Evolutionary conservation across 2,888 invertebrate genomes (phyloP), one percentile per base, ranked within the genome.

Genomic region (Meloe dianella): DNA sequence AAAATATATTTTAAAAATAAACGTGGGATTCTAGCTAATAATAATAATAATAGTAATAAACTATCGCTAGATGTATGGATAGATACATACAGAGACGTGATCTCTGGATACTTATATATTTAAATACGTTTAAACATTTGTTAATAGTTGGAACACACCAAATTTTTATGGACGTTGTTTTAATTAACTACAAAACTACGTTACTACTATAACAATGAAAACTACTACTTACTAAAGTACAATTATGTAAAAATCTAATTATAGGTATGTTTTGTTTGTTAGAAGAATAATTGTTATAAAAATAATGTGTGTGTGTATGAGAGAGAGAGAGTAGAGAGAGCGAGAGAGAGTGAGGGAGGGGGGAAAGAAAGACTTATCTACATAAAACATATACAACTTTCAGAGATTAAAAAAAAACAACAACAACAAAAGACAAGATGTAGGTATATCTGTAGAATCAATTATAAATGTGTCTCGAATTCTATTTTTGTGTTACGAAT

Each of bases 191-290:
- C 10, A 4, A 4, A 27, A 3, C 27, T 27, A 27, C 10, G 12
- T 35, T 35, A 10, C 14, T 12, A 35, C 12, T 14, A 12, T 12
- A 35, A 35, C 14, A 35, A 12, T 14, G 14, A 35, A 14, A 14
- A 35, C 35, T 35, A 35, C 12, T 8, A 6, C 30, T 10, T 35
- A 35, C 35, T 12, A 35, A 4, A 12, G 12, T 35, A 7, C 1
- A 35, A 41, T 41, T 41, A 41, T 17, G 41, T 41, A 41, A 41
- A 41, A n/a, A 41, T 41, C 41, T 41, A 41, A 41, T 41, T 41
- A n/a, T 17, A n/a, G n/a, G n/a, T 35, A 8, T 35, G 12, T 3
- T 35, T 35, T 35, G 35, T 35, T 35, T n/a, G n/a, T n/a, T n/a
- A n/a, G n/a, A n/a, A n/a, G n/a, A n/a, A n/a, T n/a, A n/a, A n/a